These are phyloP conservation scores for Platysternon megacephalum DNA, from an alignment of 2,113 vertebrate species.

Conservation along the genomic window DNA sequence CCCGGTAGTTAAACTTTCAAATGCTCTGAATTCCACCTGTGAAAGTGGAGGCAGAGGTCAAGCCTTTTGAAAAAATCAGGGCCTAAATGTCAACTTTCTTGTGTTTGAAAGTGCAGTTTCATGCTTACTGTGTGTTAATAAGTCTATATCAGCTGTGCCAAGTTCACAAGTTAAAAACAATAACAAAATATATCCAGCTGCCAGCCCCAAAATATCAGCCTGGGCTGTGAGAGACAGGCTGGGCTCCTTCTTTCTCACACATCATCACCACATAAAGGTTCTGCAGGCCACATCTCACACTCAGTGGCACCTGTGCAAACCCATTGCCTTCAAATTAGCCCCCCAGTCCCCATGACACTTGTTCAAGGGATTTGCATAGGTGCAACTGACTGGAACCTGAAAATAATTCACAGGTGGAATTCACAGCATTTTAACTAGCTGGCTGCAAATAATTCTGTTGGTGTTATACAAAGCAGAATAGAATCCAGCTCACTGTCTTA, in stretches of 20 bases:
- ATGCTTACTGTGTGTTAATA: background rate
- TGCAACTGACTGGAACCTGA: background rate
- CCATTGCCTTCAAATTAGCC: background rate
- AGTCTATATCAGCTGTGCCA: background rate
- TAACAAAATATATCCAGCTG: background rate
- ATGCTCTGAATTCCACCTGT: constrained; percentile 57
- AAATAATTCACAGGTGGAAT: background rate
- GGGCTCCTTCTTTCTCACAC: background rate
- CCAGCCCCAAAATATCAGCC: background rate
- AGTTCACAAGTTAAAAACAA: constrained; percentile 10
- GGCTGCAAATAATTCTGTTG: background rate
- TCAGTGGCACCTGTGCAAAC: background rate
- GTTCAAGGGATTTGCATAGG: background rate
- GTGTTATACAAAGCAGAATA: background rate
- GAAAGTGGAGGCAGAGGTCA: constrained; percentile 65
- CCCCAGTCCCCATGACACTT: rapidly evolving
- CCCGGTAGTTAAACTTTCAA: constrained; percentile 43
- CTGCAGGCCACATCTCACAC: rapidly evolving
- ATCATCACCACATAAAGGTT: background rate
- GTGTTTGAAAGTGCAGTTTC: constrained; percentile 29
- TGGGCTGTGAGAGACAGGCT: background rate
- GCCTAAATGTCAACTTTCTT: constrained; percentile 61
- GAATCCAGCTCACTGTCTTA: background rate
- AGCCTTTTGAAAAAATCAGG: constrained; percentile 49
- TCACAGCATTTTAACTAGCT: background rate